Evolutionary conservation across 2,888 invertebrate species (phyloP), one percentile per base, ranked within the genome.

Genomic region (Scotopteryx bipunctaria): DNA sequence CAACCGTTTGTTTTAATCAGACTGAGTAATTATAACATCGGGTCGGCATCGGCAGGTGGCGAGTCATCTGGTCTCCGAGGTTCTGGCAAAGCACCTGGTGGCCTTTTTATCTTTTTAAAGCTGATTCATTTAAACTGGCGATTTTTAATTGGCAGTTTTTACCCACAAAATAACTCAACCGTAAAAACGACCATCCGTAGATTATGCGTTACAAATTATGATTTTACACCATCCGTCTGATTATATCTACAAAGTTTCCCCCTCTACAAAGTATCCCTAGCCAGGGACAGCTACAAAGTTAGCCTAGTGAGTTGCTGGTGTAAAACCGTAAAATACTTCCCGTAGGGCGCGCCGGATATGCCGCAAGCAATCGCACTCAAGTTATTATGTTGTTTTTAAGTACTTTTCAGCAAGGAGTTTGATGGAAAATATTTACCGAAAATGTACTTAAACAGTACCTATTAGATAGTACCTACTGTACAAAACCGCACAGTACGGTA

Each of bases 251-350:
- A 41, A 48, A 36, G 36, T 31, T 29, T 15, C 41, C 41, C 42
- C 31, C 36, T 1, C 36, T 19, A 23, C 32, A 38, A 31, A 21
- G 38, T 38, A 1, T 44, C 17, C 35, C 25, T 37, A 45, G 14
- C n/a, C 1, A 17, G 19, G 21, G 27, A 25, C 15, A 43, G 25
- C 23, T 15, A 41, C 35, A 48, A 36, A 48, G 29, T 48, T 21
- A 9, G 2, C 27, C n/a, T 44, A 32, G 32, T 25, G 21, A 29
- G 29, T 42, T 23, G 29, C 19, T 36, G n/a, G 37, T 46, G 42
- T 47, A 31, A 42, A 42, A 41, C 37, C 25, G 42, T 52, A 47
- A 52, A 52, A 16, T 6, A 29, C 9, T 51, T 44, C 38, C 43
- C 21, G 21, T 29, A 16, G 16, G 17, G 51, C 44, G 51, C 13